A percentile compares a stretch with the other conserved stretches of the same genome.
Evolutionary conservation across 2,888 invertebrate genomes (phyloP).

Genomic region (Metacarcinus magister): DNA sequence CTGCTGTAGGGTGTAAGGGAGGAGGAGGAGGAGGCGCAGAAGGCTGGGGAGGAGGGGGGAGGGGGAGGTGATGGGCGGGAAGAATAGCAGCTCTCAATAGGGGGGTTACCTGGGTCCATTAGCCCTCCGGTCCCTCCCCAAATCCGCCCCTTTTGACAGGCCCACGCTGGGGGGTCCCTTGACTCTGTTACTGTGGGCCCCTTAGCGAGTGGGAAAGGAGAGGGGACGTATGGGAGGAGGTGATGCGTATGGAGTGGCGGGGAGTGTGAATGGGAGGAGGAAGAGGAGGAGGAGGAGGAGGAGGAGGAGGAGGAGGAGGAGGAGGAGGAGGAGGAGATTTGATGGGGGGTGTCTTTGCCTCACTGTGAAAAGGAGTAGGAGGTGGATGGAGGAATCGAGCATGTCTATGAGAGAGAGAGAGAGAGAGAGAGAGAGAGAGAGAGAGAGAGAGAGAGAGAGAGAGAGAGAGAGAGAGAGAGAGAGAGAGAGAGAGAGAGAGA

Average conservation of each 20-base stretch:
- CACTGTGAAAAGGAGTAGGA: no score
- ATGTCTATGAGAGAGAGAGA: neutral
- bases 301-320: neutral
- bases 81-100: conserved; percentile 63
- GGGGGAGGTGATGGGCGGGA: neutral
- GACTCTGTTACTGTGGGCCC: conserved; percentile 66
- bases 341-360: neutral
- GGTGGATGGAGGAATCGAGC: neutral
- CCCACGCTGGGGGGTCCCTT: conserved; percentile 67
- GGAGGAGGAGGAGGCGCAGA: conserved; percentile 34
- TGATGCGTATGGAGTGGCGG: neutral
- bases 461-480: neutral
- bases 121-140: conserved; percentile 71
- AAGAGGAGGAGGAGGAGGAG: neutral
- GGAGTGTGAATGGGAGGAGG: neutral
- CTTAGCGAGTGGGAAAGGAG: neutral
- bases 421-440: neutral
- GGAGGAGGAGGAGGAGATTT: neutral
- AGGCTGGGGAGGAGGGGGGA: neutral
- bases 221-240: neutral
- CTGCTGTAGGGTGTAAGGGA: neutral
- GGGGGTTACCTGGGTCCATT: conserved; percentile 78
- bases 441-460: neutral
- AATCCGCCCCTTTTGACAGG: conserved; percentile 76
- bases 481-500: neutral